Conservation (phyloP, 2,797 vertebrate species). For the Chelon labrosus region DNA sequence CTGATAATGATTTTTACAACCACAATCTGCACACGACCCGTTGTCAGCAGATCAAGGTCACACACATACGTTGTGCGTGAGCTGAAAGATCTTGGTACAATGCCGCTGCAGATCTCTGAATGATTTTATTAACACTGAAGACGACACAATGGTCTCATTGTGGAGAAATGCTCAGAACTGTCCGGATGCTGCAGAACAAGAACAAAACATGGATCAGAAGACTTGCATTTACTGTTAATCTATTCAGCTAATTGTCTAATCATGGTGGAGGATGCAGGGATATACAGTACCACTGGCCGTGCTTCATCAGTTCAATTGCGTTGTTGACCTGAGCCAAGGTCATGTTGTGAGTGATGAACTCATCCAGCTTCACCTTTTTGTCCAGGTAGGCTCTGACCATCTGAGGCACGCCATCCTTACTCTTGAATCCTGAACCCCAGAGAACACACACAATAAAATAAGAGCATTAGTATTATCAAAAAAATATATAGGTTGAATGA, state of each 20-base stretch:
- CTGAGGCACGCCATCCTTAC: conserved; percentile 86
- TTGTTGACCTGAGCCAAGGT: conserved; percentile 87
- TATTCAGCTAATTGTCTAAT: not conserved
- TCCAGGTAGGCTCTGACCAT: conserved; percentile 89
- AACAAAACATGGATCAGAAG: conserved; percentile 6
- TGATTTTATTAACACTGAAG: not conserved
- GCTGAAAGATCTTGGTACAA: not conserved
- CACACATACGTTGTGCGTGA: not conserved
- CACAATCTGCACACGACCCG: too few relatives aligned
- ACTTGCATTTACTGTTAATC: not conserved
- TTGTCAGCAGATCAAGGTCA: too few relatives aligned
- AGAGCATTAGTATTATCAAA: not conserved
- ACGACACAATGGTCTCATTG: conserved; percentile 24
- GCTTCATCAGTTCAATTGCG: conserved; percentile 89
- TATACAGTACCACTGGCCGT: conserved; percentile 36
- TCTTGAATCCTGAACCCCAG: conserved; percentile 84
- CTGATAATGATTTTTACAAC: too few relatives aligned
- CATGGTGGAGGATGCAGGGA: too few relatives aligned
- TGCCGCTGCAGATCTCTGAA: not conserved
- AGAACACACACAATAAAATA: not conserved
- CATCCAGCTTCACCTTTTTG: conserved; percentile 90
- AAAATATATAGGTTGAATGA: too few relatives aligned
- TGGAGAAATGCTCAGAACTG: conserved; percentile 75
- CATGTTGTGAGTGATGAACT: conserved; percentile 91
- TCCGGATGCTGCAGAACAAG: conserved; percentile 84